Percentiles rank a stretch among this genome's conserved stretches.
Conservation (phyloP, 2,797 vertebrate genomes). For the Ceyx erithaca region DNA sequence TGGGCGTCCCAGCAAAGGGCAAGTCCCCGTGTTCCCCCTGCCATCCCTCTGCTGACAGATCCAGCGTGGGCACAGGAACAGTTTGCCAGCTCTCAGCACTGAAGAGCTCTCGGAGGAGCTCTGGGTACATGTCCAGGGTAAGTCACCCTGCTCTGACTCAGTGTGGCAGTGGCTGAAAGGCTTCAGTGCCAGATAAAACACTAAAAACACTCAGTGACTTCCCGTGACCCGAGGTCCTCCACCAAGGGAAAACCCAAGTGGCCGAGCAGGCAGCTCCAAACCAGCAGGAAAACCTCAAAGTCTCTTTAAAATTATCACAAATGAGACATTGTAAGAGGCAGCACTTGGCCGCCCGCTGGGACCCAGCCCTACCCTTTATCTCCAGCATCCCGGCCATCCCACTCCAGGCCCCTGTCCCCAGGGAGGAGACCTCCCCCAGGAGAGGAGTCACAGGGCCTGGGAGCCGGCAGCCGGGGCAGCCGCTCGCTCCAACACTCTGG, state of each 20-base stretch:
- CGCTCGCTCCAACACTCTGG: accelerated
- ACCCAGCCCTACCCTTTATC: neutral
- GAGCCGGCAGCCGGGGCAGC: neutral
- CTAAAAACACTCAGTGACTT: neutral
- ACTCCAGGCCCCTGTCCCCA: neutral
- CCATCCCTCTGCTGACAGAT: neutral
- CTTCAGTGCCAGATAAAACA: neutral
- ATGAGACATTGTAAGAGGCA: accelerated
- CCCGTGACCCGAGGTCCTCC: neutral
- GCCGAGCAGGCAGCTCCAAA: accelerated
- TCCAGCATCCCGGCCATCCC: neutral
- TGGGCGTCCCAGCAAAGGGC: neutral
- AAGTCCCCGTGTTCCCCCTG: neutral
- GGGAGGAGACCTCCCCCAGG: neutral
- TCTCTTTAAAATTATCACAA: neutral
- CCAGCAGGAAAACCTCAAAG: neutral
- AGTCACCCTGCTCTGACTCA: accelerated
- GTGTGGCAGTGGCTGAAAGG: neutral
- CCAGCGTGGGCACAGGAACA: accelerated
- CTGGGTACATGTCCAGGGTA: accelerated
- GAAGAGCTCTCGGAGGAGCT: neutral
- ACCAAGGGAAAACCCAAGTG: neutral
- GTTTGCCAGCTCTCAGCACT: neutral
- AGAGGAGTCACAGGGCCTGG: neutral
- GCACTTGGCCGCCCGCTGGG: accelerated